phyloP scores from a whole-genome alignment of 2,113 vertebrate species.

The Peromyscus maniculatus region DNA sequence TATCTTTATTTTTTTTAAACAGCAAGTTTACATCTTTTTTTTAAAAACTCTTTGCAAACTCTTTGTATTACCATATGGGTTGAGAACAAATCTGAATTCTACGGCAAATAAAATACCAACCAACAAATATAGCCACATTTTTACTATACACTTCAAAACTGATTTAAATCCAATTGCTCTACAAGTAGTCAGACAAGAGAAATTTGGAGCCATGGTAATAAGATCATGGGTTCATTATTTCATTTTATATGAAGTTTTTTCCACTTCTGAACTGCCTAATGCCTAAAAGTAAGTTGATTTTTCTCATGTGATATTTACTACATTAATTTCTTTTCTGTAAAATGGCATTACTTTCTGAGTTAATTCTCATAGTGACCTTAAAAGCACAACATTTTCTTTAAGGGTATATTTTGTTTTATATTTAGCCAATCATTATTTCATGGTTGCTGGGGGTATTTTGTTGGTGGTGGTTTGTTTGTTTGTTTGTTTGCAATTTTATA shows the following conservation, averaged over 20 bases:
- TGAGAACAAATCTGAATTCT: not conserved
- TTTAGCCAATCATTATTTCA: not conserved
- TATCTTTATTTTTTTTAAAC: not conserved
- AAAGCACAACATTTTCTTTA: not conserved
- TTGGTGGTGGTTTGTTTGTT: too few species aligned
- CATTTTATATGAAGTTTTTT: not conserved
- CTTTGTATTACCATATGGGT: not conserved
- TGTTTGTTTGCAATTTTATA: not conserved
- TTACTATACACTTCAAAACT: not conserved
- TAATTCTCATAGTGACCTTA: conserved; percentile 47
- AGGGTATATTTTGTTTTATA: not conserved
- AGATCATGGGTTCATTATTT: not conserved
- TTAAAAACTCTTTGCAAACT: not conserved
- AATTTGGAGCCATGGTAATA: conserved; percentile 13
- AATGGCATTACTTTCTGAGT: not conserved
- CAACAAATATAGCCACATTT: not conserved
- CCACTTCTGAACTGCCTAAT: not conserved
- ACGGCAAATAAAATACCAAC: not conserved
- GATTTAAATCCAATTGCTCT: conserved; percentile 33
- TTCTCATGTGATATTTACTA: not conserved
- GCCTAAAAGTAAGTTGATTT: conserved; percentile 17
- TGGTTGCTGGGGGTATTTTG: too few species aligned
- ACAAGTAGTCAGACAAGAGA: not conserved
- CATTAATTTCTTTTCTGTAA: not conserved
- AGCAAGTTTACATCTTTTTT: not conserved